Evolutionary conservation across 2,888 invertebrate species (phyloP).

Genomic region (Phaonia tiefii): DNA sequence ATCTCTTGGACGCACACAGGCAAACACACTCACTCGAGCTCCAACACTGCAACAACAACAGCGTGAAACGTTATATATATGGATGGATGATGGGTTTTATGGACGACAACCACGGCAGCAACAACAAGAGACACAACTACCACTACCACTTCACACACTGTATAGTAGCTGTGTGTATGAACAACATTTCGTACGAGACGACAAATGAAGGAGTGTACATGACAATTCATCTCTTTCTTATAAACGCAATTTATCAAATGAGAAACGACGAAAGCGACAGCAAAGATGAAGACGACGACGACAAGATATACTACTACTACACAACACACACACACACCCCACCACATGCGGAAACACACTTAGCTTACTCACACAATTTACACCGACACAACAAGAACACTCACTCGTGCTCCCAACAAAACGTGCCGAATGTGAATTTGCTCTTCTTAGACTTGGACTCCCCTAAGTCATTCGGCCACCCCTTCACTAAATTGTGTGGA

Average conservation of each 20-base stretch:
- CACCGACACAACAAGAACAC: conserved; percentile 65
- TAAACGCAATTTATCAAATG: conserved; percentile 80
- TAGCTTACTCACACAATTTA: conserved; percentile 34
- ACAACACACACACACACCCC: conserved; percentile 38
- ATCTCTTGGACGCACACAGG: conserved; percentile 37
- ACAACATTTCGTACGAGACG: conserved; percentile 53
- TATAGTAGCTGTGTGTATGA: conserved; percentile 37
- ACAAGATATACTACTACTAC: conserved; percentile 55
- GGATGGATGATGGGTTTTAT: conserved; percentile 63
- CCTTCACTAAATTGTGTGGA: conserved; percentile 34
- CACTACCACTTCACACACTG: not conserved
- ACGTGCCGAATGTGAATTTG: conserved; percentile 17
- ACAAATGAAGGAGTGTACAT: conserved; percentile 73
- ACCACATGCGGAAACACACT: conserved; percentile 28
- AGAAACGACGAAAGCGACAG: conserved; percentile 75
- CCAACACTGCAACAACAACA: conserved; percentile 29
- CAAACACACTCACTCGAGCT: conserved; percentile 11
- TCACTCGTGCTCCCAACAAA: conserved; percentile 33
- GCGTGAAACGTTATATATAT: conserved; percentile 26
- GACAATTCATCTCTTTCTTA: conserved; percentile 80
- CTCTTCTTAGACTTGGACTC: conserved; percentile 52
- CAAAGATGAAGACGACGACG: conserved; percentile 68
- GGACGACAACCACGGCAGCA: conserved; percentile 60
- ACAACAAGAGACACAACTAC: conserved; percentile 41
- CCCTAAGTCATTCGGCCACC: conserved; percentile 39